Evolutionary conservation across 2,888 invertebrate genomes (phyloP).

Genomic region (Acrobasis consociella): DNA sequence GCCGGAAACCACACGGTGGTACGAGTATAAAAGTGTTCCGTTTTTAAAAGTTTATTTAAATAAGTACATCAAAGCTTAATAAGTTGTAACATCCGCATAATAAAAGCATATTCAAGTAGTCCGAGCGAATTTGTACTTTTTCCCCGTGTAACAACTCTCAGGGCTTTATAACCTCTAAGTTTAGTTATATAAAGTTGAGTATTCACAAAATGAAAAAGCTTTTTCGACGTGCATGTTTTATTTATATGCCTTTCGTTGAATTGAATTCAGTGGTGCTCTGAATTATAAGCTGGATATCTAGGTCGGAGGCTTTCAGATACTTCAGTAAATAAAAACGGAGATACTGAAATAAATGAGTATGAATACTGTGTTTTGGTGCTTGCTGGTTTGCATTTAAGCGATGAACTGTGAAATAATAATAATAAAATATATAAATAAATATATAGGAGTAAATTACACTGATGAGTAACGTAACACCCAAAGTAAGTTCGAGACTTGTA

Average conservation of each 20-base stretch:
- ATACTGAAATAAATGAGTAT: too few relatives aligned
- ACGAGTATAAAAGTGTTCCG: too few relatives aligned
- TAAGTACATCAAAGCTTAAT: neutral
- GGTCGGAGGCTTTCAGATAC: constrained; percentile 4
- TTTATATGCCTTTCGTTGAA: constrained; percentile 9
- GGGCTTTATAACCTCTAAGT: neutral
- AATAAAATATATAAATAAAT: too few relatives aligned
- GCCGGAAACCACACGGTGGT: too few relatives aligned
- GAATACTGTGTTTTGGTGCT: neutral
- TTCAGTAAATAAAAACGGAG: constrained; percentile 4
- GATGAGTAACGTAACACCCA: too few relatives aligned
- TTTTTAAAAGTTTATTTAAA: neutral
- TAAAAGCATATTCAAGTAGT: constrained; percentile 1
- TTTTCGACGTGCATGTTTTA: constrained; percentile 6
- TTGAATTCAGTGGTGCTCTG: constrained; percentile 8
- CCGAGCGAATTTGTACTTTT: constrained; percentile 1
- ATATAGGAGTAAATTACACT: too few relatives aligned
- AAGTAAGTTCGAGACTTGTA: too few relatives aligned
- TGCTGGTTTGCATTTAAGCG: neutral
- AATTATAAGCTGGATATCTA: constrained; percentile 16
- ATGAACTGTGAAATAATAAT: neutral
- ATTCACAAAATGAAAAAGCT: neutral
- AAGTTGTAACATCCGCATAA: neutral
- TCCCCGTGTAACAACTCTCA: neutral
- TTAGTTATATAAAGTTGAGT: neutral